Base-by-base conservation (phyloP, 1,140 invertebrate species). In the Drosophila setifemur region DNA sequence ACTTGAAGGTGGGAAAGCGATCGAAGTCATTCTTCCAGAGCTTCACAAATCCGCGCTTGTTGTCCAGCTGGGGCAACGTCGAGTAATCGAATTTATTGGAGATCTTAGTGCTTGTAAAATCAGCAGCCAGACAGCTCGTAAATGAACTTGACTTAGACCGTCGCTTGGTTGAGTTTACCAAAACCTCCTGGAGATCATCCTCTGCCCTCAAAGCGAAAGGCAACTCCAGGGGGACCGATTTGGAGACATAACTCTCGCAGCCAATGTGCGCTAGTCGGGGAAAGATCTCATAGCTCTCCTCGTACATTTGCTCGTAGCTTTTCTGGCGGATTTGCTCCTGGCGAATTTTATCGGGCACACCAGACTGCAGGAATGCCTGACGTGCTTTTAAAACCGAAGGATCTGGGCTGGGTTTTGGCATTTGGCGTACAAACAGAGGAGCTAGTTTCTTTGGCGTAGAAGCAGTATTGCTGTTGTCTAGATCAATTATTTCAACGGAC, bases 281-380 rank as follows among this genome's bases (percentile, higher is more conserved):
- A 90, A 94, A 94, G 19, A 88, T 61, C 67, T 92, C 90, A 35
- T 76, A 85, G 61, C 72, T 85, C 11, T 88, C 72, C 35, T 91
- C 90, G 45, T 91, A 90, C 44, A 66, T 74, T 58, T 70, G 66
- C 61, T 73, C 71, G 58, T 66, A 88, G 54, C 69, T 88, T 11
- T 91, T 89, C 45, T 91, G 90, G 60, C 91, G 90, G 31, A 85
- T 88, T 25, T 90, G 88, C 37, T 90, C 90, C 74, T 92, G 92
- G 29, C 91, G 92, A 26, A 94, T 85, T 61, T 91, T 91, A 35
- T 92, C 92, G 2, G 93, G 93, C 2, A 93, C 91, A 4, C 92
- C 93, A 60, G 93, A 94, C 11, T 92, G 88, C 2, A 94, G 81
- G 88, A 94, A 94, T 28, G 92, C 92, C 60, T 92, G 91, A 72